phyloP scores from a whole-genome alignment of 2,797 vertebrate genomes.

The Epinephelus malabaricus region DNA sequence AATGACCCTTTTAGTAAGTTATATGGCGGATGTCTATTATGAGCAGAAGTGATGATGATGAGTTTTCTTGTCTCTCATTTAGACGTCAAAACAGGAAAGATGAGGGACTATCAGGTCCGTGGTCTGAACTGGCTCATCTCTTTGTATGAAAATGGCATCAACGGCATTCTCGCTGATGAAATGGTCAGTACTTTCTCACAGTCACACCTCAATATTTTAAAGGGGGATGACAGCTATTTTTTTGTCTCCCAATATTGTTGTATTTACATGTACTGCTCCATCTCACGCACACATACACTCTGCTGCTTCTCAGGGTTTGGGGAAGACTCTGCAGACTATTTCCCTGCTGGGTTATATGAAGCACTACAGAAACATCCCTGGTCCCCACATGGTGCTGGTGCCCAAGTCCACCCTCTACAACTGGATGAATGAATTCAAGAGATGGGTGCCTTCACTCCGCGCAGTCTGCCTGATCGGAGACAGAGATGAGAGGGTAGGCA shows the following conservation, averaged over 20 bases:
- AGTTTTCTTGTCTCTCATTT: conserved; percentile 24
- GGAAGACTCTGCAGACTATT: conserved; percentile 98
- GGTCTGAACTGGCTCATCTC: conserved; percentile 99
- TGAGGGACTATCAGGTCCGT: conserved; percentile 97
- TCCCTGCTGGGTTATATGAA: conserved; percentile 99
- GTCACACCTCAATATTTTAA: background rate
- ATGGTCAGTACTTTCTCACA: conserved; percentile 88
- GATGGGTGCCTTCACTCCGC: conserved; percentile 97
- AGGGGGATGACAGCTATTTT: background rate
- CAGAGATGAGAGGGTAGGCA: conserved; percentile 92
- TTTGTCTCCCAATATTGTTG: background rate
- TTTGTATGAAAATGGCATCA: conserved; percentile 98
- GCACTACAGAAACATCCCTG: conserved; percentile 98
- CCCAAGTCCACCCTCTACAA: conserved; percentile 99
- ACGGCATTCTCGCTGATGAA: conserved; percentile 98
- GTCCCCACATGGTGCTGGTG: conserved; percentile 99
- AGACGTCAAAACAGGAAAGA: conserved; percentile 96
- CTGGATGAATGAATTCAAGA: conserved; percentile 99
- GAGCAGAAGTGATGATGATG: background rate
- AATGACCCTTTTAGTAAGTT: background rate
- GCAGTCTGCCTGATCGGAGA: conserved; percentile 97
- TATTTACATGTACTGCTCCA: background rate
- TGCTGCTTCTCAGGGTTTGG: conserved; percentile 89
- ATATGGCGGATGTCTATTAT: background rate
- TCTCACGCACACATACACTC: background rate